Evolutionary conservation across 1,140 invertebrate genomes (phyloP), one percentile per base, ranked within the genome.

Genomic region (Drosophila nebulosa): DNA sequence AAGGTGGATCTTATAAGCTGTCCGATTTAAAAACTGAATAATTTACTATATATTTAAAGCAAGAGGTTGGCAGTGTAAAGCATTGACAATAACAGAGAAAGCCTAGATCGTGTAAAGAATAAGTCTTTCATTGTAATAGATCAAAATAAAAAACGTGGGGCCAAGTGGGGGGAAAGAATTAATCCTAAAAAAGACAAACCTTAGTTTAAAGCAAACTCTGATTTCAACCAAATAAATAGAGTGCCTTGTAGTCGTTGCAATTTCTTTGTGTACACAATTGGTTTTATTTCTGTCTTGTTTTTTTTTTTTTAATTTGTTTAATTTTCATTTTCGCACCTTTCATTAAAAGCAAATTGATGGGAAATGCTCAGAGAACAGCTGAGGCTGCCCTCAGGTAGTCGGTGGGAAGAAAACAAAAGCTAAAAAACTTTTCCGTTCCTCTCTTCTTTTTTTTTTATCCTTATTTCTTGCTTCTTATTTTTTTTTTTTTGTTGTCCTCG

Each of bases 311-410:
- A 86, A 88, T 86, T 86, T 86, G 83, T 88, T 85, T 88, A 86
- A 86, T 88, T 86, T 86, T 78, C 81, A 81, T 75, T 79, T 86
- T 86, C 74, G 81, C 81, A 88, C 83, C 81, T 88, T 86, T 86
- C 81, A 86, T 86, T 86, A 86, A 46, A 74, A 68, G 67, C 72
- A 86, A 86, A 86, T 86, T 86, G 81, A 86, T 80, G 83, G 81
- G 72, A 71, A 62, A 78, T 55, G 66, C 68, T 78, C 65, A 83
- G 81, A 83, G 80, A 85, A 74, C 81, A 86, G 81, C 78, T 86
- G 81, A 86, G 81, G 64, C 78, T 84, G 55, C 51, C 42, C 62
- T 57, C 24, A 27, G 53, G 56, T 7, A 39, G 69, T 58, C 52
- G 35, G 30, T 32, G 12, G 9, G 63, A 55, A 79, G 69, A 80